Percentiles rank a stretch among this genome's conserved stretches.
These are phyloP conservation scores for Odontothrips loti DNA, from an alignment of 2,888 invertebrate species.

Conservation along the genomic window DNA sequence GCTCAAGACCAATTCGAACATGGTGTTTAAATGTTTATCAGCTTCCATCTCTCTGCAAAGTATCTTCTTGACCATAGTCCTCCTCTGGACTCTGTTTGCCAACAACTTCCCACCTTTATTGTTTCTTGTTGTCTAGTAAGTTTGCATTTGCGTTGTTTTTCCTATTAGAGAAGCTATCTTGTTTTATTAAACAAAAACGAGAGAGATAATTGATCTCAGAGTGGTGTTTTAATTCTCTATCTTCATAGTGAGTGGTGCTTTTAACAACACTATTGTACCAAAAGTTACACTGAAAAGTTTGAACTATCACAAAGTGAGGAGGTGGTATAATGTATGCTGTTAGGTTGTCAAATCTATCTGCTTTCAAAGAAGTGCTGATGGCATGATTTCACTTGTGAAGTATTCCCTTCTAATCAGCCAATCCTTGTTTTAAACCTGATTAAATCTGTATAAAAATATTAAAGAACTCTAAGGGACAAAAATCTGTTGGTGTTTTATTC, in stretches of 20 bases:
- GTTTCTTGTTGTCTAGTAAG: neutral
- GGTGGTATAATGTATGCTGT: too few relatives aligned
- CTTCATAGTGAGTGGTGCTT: neutral
- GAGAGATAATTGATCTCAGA: constrained; percentile 8
- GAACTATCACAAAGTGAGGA: too few relatives aligned
- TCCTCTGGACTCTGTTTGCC: neutral
- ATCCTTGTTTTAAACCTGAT: too few relatives aligned
- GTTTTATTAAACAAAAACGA: neutral
- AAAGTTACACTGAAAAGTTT: too few relatives aligned
- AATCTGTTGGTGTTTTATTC: too few relatives aligned
- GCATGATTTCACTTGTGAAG: too few relatives aligned
- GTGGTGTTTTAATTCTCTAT: neutral
- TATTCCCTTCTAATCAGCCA: too few relatives aligned
- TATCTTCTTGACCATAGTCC: neutral
- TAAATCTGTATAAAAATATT: too few relatives aligned
- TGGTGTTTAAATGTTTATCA: neutral
- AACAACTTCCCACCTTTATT: constrained; percentile 2
- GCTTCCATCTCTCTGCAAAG: neutral
- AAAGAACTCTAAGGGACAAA: too few relatives aligned
- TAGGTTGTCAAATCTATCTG: too few relatives aligned
- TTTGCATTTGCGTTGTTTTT: neutral
- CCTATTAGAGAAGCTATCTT: neutral
- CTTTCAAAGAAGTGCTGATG: too few relatives aligned
- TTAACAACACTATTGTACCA: neutral
- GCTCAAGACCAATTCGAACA: too few relatives aligned